These are phyloP conservation scores for Tetranychus piercei DNA, from an alignment of 2,888 invertebrate genomes.

Conservation along the genomic window DNA sequence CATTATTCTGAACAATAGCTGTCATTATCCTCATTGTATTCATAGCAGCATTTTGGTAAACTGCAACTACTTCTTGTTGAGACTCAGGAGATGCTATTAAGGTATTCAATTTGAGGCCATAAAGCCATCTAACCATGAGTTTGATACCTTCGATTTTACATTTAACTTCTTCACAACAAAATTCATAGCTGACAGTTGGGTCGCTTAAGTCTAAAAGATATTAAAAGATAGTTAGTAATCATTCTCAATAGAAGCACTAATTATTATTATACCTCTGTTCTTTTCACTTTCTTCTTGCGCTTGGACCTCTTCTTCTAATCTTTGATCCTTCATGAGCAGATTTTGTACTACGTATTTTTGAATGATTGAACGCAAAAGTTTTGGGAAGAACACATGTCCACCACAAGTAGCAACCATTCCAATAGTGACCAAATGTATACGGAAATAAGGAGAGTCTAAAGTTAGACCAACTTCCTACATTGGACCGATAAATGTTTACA, in stretches of 20 bases:
- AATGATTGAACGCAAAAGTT: conserved; percentile 61
- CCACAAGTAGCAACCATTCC: conserved; percentile 52
- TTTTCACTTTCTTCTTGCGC: conserved; percentile 34
- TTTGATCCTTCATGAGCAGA: conserved; percentile 47
- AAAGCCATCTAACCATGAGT: conserved; percentile 84
- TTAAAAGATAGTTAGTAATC: neutral
- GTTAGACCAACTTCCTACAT: conserved; percentile 36
- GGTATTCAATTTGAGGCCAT: conserved; percentile 63
- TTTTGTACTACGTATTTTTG: conserved; percentile 87
- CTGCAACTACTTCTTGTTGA: conserved; percentile 18
- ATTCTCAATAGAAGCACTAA: neutral
- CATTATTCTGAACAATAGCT: conserved; percentile 80
- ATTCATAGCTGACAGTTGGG: conserved; percentile 17
- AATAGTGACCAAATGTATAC: conserved; percentile 78
- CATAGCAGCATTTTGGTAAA: conserved; percentile 24
- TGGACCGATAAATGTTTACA: neutral
- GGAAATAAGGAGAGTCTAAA: conserved; percentile 47
- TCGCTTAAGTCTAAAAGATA: conserved; percentile 15
- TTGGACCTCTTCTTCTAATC: conserved; percentile 18
- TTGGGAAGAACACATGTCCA: conserved; percentile 21
- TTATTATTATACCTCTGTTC: conserved; percentile 39
- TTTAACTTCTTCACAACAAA: conserved; percentile 22
- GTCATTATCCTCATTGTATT: conserved; percentile 75
- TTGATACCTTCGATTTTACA: conserved; percentile 61
- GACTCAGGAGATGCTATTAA: conserved; percentile 18